Evolutionary conservation across 2,113 vertebrate species (phyloP), one percentile per base, ranked within the genome.

Genomic region (Garra rufa): DNA sequence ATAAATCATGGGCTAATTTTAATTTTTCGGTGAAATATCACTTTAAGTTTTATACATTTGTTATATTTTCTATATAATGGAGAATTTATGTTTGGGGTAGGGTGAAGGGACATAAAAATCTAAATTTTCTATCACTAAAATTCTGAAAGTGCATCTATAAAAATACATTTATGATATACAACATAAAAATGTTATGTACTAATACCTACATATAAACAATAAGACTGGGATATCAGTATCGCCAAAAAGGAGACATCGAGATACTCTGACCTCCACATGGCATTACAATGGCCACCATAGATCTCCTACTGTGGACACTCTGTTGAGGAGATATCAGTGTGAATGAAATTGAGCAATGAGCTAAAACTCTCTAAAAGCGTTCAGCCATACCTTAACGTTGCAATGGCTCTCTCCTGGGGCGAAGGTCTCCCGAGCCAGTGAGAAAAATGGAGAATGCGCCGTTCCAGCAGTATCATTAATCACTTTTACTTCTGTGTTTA

Each of bases 401-500:
- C 46, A 82, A 81, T 81, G 61, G 80, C 65, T 82, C 80, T 70
- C 44, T 82, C 80, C 46, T 9, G 65, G 80, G 80, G 80, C 19
- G 65, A 52, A 52, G 44, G 80, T 82, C 80, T 50, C 11, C 30
- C 6, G 28, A 55, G 48, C 43, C 14, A 21, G 14, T 30, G n/a
- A 77, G 83, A 84, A 77, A 84, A 84, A 84, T 69, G 74, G 83
- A 26, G 61, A 52, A 48, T 44, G 28, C 6, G 10, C 30, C 14
- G 46, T 38, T 55, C n/a, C 59, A 14, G 74, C 46, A 17, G 21
- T 26, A 84, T 84, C 83, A 69, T 84, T 77, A 78, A 84, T 84
- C 83, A 84, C 61, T 50, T 69, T 77, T 41, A 69, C 59, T 30
- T 67, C 74, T 52, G 61, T 84, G 83, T 84, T 84, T 84, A 84